Conservation (phyloP, 2,797 vertebrate species). For the Lepidocolaptes lacrymiger region DNA sequence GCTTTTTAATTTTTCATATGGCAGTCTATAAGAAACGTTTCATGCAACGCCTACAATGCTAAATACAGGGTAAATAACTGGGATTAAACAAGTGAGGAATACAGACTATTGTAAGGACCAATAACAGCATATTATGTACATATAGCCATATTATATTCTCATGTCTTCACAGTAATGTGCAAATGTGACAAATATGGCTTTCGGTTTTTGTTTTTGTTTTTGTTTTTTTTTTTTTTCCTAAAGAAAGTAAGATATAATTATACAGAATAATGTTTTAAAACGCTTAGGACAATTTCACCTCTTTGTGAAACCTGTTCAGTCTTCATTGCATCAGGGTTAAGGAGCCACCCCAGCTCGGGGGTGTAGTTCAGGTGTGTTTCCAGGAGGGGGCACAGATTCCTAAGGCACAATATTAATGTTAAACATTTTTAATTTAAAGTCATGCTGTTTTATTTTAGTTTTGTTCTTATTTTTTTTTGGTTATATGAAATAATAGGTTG, state of each 20-base stretch:
- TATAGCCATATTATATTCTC: slow-evolving; percentile 68
- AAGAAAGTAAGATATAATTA: slow-evolving; percentile 82
- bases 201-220: not conserved
- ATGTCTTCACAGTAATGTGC: slow-evolving; percentile 76
- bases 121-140: slow-evolving; percentile 58
- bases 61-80: slow-evolving; percentile 59
- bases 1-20: slow-evolving; percentile 34
- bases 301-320: slow-evolving; percentile 81
- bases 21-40: slow-evolving; percentile 58
- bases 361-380: slow-evolving; percentile 75
- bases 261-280: slow-evolving; percentile 82
- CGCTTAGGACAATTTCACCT: slow-evolving; percentile 73
- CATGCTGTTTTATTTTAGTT: slow-evolving; percentile 81
- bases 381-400: slow-evolving; percentile 81
- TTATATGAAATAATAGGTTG: slow-evolving; percentile 72
- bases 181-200: slow-evolving; percentile 78
- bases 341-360: slow-evolving; percentile 53
- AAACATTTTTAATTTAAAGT: slow-evolving; percentile 76
- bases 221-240: slow-evolving; percentile 58
- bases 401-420: slow-evolving; percentile 88
- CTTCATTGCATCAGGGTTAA: slow-evolving; percentile 1
- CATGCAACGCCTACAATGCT: slow-evolving; percentile 72
- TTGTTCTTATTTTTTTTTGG: slow-evolving; percentile 31
- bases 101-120: slow-evolving; percentile 21
- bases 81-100: slow-evolving; percentile 62